These are phyloP conservation scores for Caerostris extrusa DNA, from an alignment of 1,140 invertebrate species.

Conservation along the genomic window DNA sequence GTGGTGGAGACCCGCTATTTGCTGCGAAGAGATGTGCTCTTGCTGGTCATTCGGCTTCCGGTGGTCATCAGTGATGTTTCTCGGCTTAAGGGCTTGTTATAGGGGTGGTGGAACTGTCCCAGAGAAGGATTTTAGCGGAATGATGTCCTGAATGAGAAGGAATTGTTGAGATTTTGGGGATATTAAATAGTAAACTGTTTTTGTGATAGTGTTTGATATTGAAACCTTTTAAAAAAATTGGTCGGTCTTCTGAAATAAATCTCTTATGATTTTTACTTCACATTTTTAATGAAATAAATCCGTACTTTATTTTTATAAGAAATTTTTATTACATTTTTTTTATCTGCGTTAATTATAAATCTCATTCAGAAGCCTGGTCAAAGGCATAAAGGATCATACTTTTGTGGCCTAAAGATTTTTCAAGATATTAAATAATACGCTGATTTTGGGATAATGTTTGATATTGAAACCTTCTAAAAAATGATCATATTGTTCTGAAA, in stretches of 20 bases:
- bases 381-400: too few relatives aligned
- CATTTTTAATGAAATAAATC: too few relatives aligned
- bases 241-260: too few relatives aligned
- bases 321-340: too few relatives aligned
- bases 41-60: conserved; percentile 42
- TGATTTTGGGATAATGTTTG: neutral
- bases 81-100: conserved; percentile 53
- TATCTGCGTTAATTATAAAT: too few relatives aligned
- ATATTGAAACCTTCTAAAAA: too few relatives aligned
- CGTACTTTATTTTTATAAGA: too few relatives aligned
- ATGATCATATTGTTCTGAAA: too few relatives aligned
- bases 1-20: conserved; percentile 20
- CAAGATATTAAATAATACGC: neutral
- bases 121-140: neutral
- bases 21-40: conserved; percentile 18
- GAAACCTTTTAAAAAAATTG: too few relatives aligned
- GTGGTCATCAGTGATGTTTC: conserved; percentile 1
- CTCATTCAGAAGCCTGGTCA: too few relatives aligned
- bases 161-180: neutral
- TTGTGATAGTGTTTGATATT: neutral
- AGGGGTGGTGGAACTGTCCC: conserved; percentile 15
- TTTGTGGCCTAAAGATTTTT: too few relatives aligned
- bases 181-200: neutral
- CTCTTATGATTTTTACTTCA: too few relatives aligned
- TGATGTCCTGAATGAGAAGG: neutral